Evolutionary conservation across 2,888 invertebrate genomes (phyloP).

Genomic region (Theretra japonica): DNA sequence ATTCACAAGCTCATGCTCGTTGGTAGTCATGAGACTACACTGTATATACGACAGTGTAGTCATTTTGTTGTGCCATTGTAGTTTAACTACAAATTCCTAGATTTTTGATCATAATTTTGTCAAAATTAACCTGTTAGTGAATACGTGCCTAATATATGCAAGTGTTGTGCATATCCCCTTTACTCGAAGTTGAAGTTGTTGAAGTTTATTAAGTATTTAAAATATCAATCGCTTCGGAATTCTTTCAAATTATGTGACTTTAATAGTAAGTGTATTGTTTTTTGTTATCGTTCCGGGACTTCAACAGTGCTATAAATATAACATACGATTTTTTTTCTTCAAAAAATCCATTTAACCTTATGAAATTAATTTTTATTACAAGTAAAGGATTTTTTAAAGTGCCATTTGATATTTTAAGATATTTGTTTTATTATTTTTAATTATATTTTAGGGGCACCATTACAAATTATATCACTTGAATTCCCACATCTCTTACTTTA

Average conservation of each 20-base stretch:
- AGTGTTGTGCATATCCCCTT: background rate
- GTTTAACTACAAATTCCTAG: background rate
- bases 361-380: no score
- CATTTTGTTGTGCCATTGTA: background rate
- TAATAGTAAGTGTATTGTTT: background rate
- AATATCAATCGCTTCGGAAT: background rate
- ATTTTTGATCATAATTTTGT: background rate
- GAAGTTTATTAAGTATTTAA: background rate
- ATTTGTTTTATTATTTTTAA: background rate
- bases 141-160: background rate
- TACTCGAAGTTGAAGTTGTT: background rate
- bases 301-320: background rate
- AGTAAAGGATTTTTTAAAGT: background rate
- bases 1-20: background rate
- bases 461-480: background rate
- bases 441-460: background rate
- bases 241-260: background rate
- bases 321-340: no score
- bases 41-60: constrained; percentile 2
- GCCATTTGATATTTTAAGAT: background rate
- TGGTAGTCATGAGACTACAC: background rate
- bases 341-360: no score
- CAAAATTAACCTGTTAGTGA: background rate
- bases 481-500: background rate
- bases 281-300: background rate